A percentile compares a stretch with the other conserved stretches of the same genome.
Conservation (phyloP, 2,797 vertebrate genomes). For the Thalassophryne amazonica region DNA sequence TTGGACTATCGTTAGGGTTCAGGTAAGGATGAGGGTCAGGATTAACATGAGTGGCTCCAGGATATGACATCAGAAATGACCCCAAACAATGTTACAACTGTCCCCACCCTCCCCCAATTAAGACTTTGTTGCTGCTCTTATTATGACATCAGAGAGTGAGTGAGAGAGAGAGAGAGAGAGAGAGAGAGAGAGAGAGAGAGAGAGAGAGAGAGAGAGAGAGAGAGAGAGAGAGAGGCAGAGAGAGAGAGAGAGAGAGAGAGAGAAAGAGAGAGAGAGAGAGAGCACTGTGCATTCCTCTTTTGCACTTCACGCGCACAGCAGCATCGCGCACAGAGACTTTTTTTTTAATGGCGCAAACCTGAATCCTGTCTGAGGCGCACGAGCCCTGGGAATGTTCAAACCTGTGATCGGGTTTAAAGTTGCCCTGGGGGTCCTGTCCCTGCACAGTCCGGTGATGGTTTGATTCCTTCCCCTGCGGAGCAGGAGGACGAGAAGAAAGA, state of each 20-base stretch:
- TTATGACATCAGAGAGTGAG: too few relatives aligned
- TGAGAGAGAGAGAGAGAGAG: neutral
- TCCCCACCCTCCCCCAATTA: too few relatives aligned
- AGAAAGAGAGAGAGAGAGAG: constrained; percentile 5
- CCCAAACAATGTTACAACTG: too few relatives aligned
- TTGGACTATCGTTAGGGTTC: too few relatives aligned
- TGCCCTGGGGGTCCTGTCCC: constrained; percentile 1
- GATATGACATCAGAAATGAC: too few relatives aligned
- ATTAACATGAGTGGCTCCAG: too few relatives aligned
- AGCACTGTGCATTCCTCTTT: constrained; percentile 53
- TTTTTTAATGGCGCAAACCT: too few relatives aligned
- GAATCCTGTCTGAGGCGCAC: too few relatives aligned
- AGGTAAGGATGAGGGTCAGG: too few relatives aligned
- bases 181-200: neutral
- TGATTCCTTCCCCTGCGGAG: constrained; percentile 3
- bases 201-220: neutral
- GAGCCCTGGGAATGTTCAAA: too few relatives aligned
- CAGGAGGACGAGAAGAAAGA: too few relatives aligned
- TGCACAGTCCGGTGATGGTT: neutral
- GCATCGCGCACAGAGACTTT: neutral
- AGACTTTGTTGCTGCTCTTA: too few relatives aligned
- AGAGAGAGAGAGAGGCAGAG: constrained; percentile 6
- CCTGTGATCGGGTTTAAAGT: constrained; percentile 10
- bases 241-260: constrained; percentile 4
- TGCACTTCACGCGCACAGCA: constrained; percentile 38